Base-by-base conservation (phyloP, 2,888 invertebrate species). In the Acronicta leporina region DNA sequence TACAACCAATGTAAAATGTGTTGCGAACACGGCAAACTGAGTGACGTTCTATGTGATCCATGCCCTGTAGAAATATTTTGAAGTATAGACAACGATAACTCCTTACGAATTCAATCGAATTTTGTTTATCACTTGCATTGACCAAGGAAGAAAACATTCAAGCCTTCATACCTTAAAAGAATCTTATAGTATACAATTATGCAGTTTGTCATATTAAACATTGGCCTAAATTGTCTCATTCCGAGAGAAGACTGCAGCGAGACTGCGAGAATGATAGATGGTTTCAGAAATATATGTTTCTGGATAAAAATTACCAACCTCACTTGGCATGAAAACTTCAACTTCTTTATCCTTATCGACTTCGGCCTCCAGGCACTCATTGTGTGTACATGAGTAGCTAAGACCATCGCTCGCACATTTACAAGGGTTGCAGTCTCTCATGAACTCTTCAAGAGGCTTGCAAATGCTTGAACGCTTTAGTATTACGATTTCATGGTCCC, bases 361-460 rank as follows among this genome's bases (percentile, higher is more conserved):
- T 41, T 91, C 91, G 56, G 67, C 67, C 13, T 91, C 92, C 62
- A 92, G 76, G 57, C 95, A 95, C 63, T 93, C 92, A 42, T 93
- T 93, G 43, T 92, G 90, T 0, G 95, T 94, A 73, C 95, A 95
- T 0, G 89, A 83, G 73, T 92, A 95, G 25, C 92, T 95, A 2
- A 89, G 86, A 0, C 95, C 95, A 30, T 94, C 91, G 0, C 82
- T 77, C 0, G 94, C 89, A 70, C 95, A 96, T 73, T 90, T 91
- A 72, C 96, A 96, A 4, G 89, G 87, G 74, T 95, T 95, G 78
- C 96, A 95, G 25, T 95, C 95, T 3, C 89, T 77, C 73, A 89
- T 87, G 63, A 95, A 95, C 50, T 87, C 88, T 49, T 92, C 88
- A 45, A 90, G 88, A 0, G 95, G 91, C 59, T 93, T 93, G 74